A percentile compares a stretch with the other conserved stretches of the same genome.
These are phyloP conservation scores for Bathynomus jamesi DNA, from an alignment of 1,140 invertebrate species.

Conservation along the genomic window DNA sequence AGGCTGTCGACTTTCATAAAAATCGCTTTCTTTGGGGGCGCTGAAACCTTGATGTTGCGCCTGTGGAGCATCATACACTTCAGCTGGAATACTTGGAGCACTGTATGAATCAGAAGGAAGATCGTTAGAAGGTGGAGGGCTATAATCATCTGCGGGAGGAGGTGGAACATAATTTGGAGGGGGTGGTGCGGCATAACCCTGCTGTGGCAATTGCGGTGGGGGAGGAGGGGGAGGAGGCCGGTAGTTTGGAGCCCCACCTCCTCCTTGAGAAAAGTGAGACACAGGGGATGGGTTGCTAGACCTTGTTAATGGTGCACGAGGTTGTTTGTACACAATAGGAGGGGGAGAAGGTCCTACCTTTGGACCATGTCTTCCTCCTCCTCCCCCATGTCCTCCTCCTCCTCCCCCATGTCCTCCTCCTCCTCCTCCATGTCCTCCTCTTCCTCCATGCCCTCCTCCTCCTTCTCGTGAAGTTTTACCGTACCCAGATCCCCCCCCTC, in stretches of 20 bases:
- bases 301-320: slow-evolving; percentile 7
- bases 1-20: too few species aligned
- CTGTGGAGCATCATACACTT: background rate
- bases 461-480: background rate
- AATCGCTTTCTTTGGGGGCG: too few species aligned
- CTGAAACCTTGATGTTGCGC: background rate
- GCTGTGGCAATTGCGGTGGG: background rate
- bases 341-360: background rate
- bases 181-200: slow-evolving; percentile 10
- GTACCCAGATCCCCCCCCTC: background rate
- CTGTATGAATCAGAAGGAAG: background rate
- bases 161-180: background rate
- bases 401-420: background rate
- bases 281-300: slow-evolving; percentile 1
- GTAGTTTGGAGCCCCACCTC: background rate
- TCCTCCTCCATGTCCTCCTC: background rate
- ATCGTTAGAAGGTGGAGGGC: slow-evolving; percentile 10
- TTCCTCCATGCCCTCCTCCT: background rate
- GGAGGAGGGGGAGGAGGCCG: background rate
- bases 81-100: background rate
- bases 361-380: background rate
- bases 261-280: background rate
- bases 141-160: background rate
- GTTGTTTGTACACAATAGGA: slow-evolving; percentile 15
- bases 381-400: background rate